Evolutionary conservation across 2,888 invertebrate species (phyloP).

Genomic region (Agrotis exclamationis): DNA sequence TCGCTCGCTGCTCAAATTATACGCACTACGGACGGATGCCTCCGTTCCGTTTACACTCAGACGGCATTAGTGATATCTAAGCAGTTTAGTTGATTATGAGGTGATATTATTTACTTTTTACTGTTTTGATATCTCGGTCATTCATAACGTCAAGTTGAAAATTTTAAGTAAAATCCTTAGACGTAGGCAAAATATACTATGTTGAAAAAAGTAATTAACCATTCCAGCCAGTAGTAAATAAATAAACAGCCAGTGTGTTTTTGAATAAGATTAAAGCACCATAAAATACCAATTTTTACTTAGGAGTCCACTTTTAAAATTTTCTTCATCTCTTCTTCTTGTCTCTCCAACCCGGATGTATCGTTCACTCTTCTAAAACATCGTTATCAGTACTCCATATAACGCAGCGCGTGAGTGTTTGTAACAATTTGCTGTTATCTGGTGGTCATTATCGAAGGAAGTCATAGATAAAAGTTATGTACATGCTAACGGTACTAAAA

Average conservation of each 20-base stretch:
- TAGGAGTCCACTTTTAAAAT: neutral
- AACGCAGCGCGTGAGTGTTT: conserved; percentile 39
- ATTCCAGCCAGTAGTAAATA: no score
- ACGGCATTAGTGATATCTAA: conserved; percentile 13
- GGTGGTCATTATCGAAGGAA: conserved; percentile 63
- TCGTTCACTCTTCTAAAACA: conserved; percentile 26
- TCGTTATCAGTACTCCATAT: conserved; percentile 45
- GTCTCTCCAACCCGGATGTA: conserved; percentile 10
- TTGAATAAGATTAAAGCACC: neutral
- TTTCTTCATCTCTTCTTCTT: no score
- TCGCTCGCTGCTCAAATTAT: conserved; percentile 27
- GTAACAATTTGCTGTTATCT: conserved; percentile 59
- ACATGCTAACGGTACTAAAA: conserved; percentile 33
- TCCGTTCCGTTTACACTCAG: conserved; percentile 15
- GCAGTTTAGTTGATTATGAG: conserved; percentile 29
- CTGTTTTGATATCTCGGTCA: neutral
- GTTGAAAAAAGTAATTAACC: no score
- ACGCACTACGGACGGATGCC: conserved; percentile 15
- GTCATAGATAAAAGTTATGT: conserved; percentile 55
- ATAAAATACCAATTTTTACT: neutral
- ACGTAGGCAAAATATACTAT: no score
- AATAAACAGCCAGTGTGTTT: neutral
- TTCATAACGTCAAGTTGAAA: conserved; percentile 4
- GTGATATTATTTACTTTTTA: conserved; percentile 10
- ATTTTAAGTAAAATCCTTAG: neutral